Evolutionary conservation across 2,113 vertebrate genomes (phyloP).

Genomic region (Eidolon helvum): DNA sequence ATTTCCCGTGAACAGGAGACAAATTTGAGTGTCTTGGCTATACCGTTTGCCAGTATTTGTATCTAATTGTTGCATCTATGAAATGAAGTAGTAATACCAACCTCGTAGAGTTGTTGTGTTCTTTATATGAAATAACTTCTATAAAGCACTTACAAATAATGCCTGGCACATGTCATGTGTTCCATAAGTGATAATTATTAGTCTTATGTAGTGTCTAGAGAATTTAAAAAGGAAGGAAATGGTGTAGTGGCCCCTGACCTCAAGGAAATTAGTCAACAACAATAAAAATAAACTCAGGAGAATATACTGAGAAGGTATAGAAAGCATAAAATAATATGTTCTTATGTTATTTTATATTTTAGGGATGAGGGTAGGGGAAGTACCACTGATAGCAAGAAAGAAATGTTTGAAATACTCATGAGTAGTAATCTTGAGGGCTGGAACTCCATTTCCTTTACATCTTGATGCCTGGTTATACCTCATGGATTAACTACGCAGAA

Average conservation of each 20-base stretch:
- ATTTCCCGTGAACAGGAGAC: neutral
- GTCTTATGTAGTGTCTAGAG: neutral
- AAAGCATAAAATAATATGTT: neutral
- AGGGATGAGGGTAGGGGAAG: neutral
- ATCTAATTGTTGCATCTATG: neutral
- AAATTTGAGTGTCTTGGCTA: neutral
- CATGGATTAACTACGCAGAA: neutral
- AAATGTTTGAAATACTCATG: neutral
- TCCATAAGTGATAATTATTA: neutral
- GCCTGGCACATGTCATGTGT: neutral
- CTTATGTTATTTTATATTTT: neutral
- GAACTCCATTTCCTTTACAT: neutral
- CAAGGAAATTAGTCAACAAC: neutral
- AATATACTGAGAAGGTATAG: neutral
- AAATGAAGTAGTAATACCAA: neutral
- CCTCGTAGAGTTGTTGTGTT: neutral
- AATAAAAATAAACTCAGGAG: conserved; percentile 17
- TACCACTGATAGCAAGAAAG: neutral
- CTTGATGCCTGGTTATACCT: neutral
- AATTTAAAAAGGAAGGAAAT: neutral
- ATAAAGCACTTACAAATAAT: neutral
- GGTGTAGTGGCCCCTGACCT: neutral
- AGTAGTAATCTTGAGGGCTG: neutral
- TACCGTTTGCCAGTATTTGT: neutral
- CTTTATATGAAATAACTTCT: neutral